Evolutionary conservation across 2,888 invertebrate species (phyloP).

Genomic region (Drosophila macrospina): DNA sequence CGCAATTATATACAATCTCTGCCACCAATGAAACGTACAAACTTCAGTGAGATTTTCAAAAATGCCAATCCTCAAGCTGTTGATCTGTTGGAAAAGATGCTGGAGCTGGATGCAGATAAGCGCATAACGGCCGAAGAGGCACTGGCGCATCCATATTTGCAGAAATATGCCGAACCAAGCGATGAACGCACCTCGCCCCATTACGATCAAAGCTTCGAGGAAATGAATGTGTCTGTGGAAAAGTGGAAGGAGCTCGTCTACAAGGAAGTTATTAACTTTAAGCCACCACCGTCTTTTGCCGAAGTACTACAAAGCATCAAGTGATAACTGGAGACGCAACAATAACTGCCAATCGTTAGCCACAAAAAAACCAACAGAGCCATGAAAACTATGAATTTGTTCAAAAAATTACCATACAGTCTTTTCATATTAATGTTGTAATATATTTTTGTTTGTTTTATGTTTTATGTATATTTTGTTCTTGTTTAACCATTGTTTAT

Average conservation of each 20-base stretch:
- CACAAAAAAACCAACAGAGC: not conserved
- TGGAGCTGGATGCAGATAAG: conserved; percentile 97
- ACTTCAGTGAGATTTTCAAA: conserved; percentile 94
- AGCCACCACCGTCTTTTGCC: conserved; percentile 87
- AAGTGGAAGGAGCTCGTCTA: conserved; percentile 94
- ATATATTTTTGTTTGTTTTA: conserved; percentile 24
- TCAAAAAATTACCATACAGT: conserved; percentile 20
- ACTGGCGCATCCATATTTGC: conserved; percentile 87
- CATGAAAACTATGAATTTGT: conserved; percentile 19
- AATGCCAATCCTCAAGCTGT: conserved; percentile 97
- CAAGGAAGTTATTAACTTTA: conserved; percentile 92
- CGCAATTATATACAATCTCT: conserved; percentile 97
- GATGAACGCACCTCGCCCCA: conserved; percentile 96
- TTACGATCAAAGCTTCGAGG: conserved; percentile 98
- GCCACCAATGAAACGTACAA: conserved; percentile 93
- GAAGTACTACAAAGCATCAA: conserved; percentile 59
- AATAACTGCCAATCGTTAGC: conserved; percentile 33
- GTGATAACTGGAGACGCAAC: conserved; percentile 4
- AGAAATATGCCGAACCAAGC: conserved; percentile 97
- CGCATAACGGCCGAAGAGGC: conserved; percentile 91
- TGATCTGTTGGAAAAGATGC: conserved; percentile 96
- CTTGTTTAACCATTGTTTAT: conserved; percentile 33
- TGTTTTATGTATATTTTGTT: conserved; percentile 41
- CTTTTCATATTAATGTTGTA: conserved; percentile 24
- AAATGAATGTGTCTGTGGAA: conserved; percentile 95